Evolutionary conservation across 2,888 invertebrate species (phyloP), one percentile per base, ranked within the genome.

Genomic region (Lysandra coridon): DNA sequence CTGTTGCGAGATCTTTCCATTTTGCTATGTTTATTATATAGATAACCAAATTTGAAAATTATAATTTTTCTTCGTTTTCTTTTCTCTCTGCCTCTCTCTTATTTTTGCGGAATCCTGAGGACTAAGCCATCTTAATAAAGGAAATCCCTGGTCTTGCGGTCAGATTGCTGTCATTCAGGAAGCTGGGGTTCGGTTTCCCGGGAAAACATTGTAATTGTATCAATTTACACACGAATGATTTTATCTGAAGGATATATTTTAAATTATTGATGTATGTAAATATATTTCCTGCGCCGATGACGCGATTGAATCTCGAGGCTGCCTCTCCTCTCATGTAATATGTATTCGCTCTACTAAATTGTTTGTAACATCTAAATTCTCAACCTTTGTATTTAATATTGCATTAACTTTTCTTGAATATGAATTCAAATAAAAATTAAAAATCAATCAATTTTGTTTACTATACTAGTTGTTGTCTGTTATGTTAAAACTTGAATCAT

Each of bases 161-260:
- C 95, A 96, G 95, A 95, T 96, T 95, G 96, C 95, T 96, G 95
- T 96, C 96, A 96, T 95, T 96, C 96, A 96, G 96, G 96, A 96
- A 96, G 96, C 96, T 96, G 96, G 96, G 96, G 96, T 96, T 96
- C 96, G 96, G 96, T 96, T 96, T 96, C 96, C 96, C 95, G 95
- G 96, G 95, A 96, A 95, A 44, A 23, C 23, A 14, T 75, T 23
- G n/a, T 49, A 5, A 30, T 6, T 75, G 23, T 30, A 33, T 49
- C 12, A 57, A 17, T 57, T 57, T 57, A 57, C 57, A 17, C 57
- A 17, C 17, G 12, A 14, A 57, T 75, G 12, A 12, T 30, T 49
- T 44, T 44, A 44, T 7, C 30, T 12, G n/a, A 23, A 12, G 14
- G 30, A 49, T 23, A 53, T 30, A 14, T n/a, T 30, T 23, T 10